Evolutionary conservation across 2,797 vertebrate genomes (phyloP).

Genomic region (Peromyscus melanophrys): DNA sequence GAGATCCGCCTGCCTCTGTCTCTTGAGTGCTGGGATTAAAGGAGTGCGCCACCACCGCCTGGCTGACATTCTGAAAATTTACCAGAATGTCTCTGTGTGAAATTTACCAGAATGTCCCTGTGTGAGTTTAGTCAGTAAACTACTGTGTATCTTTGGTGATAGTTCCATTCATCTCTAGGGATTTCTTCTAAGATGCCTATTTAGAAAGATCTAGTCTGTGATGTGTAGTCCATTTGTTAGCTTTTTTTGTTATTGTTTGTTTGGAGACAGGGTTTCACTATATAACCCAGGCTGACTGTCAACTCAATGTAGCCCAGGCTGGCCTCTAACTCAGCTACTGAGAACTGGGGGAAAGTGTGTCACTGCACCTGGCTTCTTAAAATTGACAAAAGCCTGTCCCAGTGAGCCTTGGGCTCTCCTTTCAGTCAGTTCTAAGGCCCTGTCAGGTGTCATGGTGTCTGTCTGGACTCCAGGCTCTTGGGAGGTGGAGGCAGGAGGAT

Average conservation of each 20-base stretch:
- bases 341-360: not conserved
- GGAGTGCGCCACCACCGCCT: too few species aligned
- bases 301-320: not conserved
- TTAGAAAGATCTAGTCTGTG: not conserved
- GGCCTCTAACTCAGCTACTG: not conserved
- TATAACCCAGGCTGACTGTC: not conserved
- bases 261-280: not conserved
- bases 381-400: not conserved
- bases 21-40: too few species aligned
- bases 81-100: not conserved
- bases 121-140: not conserved
- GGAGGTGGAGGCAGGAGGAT: not conserved
- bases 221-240: conserved; percentile 5
- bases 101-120: not conserved
- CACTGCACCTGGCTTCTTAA: not conserved
- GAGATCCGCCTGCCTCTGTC: too few species aligned
- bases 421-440: not conserved
- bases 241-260: not conserved
- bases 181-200: conserved; percentile 21
- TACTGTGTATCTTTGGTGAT: conserved; percentile 1
- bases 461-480: not conserved
- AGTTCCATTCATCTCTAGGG: not conserved
- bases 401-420: not conserved
- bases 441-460: not conserved
- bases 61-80: not conserved